Base-by-base conservation (phyloP, 2,888 invertebrate genomes). In the Phaedon cochleariae region DNA sequence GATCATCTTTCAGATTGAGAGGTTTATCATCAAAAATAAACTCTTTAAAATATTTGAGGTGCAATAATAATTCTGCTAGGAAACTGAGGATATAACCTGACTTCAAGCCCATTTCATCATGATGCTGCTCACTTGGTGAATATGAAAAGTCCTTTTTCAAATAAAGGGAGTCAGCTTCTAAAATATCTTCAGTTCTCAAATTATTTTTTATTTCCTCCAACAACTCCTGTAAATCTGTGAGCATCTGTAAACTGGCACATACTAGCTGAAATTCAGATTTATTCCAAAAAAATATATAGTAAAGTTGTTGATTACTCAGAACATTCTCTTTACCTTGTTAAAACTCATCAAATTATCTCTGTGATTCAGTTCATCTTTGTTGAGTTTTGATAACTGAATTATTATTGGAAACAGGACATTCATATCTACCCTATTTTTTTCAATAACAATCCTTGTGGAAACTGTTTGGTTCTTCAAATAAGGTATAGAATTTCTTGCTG, bases 51-150 rank as follows among this genome's bases (percentile, higher is more conserved):
- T 76, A 75, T 18, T 53, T 29, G 67, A 63, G 71, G 59, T 73
- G 68, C 6, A 73, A 76, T 45, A 80, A 58, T 18, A 79, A 64
- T 67, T 73, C 73, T 15, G 77, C 68, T 21, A 81, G 26, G 48
- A 80, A 73, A 46, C 73, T 67, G 21, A 81, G 31, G 18, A 75
- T 62, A 68, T 78, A 75, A 41, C 79, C 72, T 12, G 74, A 75
- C 52, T 75, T 76, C 49, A 76, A 69, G 3, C 79, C 81, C 46
- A 79, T 69, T 74, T 81, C 77, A 51, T 75, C 66, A n/a, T 31
- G 46, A 59, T 41, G 41, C 29, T 54, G 48, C 18, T 57, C 15
- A 53, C 15, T 21, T 34, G 34, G 29, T 6, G 20, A 58, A 21
- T 31, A 5, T 45, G 22, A 46, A 46, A 22, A 58, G 37, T 55